Evolutionary conservation across 1,140 invertebrate species (phyloP).

Genomic region (Pomacea maculata): DNA sequence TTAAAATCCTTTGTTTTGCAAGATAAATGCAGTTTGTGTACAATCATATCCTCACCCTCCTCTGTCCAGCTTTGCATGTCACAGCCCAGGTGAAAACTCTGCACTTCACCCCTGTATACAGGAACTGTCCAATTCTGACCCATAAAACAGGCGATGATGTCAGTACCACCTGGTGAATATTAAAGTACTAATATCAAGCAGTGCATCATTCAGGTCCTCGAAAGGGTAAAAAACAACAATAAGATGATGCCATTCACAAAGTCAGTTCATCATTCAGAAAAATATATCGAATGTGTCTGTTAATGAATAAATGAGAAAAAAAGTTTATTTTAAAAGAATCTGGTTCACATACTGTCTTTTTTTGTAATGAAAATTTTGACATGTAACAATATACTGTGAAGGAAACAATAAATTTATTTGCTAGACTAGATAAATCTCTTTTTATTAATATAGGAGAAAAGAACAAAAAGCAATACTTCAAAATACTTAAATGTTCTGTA

Average conservation of each 20-base stretch:
- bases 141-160: slow-evolving; percentile 73
- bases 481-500: not conserved
- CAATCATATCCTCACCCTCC: slow-evolving; percentile 55
- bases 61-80: slow-evolving; percentile 67
- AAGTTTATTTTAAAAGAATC: not conserved
- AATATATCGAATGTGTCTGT: not conserved
- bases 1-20: no score
- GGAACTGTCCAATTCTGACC: slow-evolving; percentile 69
- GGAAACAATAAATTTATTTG: not conserved
- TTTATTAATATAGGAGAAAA: not conserved
- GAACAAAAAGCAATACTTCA: not conserved
- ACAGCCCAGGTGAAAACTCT: slow-evolving; percentile 69
- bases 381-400: no score
- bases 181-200: no score
- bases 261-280: not conserved
- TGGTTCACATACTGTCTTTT: not conserved
- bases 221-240: not conserved
- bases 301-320: not conserved
- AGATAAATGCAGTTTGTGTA: no score
- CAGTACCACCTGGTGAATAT: slow-evolving; percentile 69
- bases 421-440: not conserved
- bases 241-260: not conserved
- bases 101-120: slow-evolving; percentile 71
- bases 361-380: no score
- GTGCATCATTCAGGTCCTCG: no score